Evolutionary conservation across 2,113 vertebrate species (phyloP).

Genomic region (Megaceryle torquata): DNA sequence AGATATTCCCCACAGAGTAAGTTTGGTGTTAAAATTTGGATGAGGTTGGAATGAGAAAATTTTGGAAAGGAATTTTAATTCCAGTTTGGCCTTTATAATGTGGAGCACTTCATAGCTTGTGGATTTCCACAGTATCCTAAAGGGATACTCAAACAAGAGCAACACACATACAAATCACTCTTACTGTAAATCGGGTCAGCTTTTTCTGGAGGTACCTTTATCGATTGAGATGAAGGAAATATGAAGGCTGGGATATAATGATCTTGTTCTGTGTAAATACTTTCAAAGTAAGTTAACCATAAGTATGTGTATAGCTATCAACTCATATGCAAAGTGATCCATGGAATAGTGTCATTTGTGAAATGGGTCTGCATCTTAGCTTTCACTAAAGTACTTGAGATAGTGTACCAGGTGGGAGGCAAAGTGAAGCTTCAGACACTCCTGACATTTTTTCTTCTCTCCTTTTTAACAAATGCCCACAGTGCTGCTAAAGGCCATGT

Average conservation of each 20-base stretch:
- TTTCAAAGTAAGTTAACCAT: background rate
- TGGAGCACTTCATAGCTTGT: background rate
- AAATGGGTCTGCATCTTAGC: background rate
- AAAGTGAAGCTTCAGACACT: background rate
- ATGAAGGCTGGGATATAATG: background rate
- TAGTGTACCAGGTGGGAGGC: background rate
- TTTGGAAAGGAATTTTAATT: background rate
- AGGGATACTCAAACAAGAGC: background rate
- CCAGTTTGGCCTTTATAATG: background rate
- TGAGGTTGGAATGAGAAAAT: background rate
- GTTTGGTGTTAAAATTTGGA: background rate
- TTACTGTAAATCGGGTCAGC: background rate
- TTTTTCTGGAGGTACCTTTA: background rate
- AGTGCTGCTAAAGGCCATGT: background rate
- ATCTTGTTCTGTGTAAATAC: background rate
- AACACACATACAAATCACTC: background rate
- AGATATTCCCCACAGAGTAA: background rate
- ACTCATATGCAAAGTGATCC: background rate
- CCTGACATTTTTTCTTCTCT: background rate
- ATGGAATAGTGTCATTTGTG: background rate
- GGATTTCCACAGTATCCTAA: background rate
- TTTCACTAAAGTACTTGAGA: background rate
- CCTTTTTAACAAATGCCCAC: background rate
- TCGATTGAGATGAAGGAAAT: background rate
- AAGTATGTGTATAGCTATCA: background rate